Evolutionary conservation across 2,888 invertebrate species (phyloP), one percentile per base, ranked within the genome.

Genomic region (Pterobdella sp.): DNA sequence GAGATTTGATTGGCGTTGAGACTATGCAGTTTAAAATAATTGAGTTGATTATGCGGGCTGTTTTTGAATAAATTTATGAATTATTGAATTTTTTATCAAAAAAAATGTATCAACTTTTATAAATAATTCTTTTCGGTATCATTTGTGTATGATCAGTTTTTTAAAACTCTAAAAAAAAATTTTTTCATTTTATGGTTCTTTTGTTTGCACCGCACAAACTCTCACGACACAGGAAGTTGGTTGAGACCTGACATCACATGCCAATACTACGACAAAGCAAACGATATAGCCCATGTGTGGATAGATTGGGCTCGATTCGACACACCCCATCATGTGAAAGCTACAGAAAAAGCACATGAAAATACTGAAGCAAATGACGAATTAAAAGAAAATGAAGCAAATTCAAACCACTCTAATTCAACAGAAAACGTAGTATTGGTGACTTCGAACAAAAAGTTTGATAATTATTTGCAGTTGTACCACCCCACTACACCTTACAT

Each of bases 341-440:
- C 7, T 14, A 7, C 22, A 42, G 63, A 26, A 63, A 26, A 22
- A 63, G 63, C 31, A 26, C 7, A 14, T n/a, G n/a, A n/a, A 22
- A 26, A 63, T 63, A 29, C 32, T 35, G 32, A 29, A 7, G n/a
- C 4, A 10, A 29, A 4, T 14, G 35, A 10, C 3, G n/a, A 31
- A 4, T 7, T 3, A 14, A 4, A 29, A 7, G 65, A 4, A 32
- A 7, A 4, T 3, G 65, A 65, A 18, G 65, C 4, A 34, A 49
- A 3, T 14, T 22, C 18, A n/a, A 56, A 26, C 35, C 14, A 49
- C n/a, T 14, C 14, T n/a, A n/a, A 49, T 14, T 49, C 4, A 18
- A 1, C 26, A 10, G 35, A 71, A 22, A 32, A 71, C 36, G 35
- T 63, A 26, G 34, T 71, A n/a, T 63, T 63, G 63, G 71, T 71